phyloP scores from a whole-genome alignment of 2,888 invertebrate genomes.

The Orthonevra nobilis region DNA sequence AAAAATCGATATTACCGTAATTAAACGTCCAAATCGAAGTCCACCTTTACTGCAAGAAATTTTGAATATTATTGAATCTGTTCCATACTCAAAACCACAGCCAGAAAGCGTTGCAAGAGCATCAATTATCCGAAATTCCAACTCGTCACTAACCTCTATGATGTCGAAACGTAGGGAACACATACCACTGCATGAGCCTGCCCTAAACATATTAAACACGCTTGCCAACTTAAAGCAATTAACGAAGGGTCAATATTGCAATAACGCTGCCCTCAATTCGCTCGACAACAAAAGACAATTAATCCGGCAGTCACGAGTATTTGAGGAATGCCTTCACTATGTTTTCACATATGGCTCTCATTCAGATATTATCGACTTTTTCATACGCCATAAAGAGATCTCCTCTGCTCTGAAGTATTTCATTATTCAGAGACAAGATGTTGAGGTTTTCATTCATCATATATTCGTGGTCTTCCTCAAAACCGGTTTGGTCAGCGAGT shows the following conservation, averaged over 20 bases:
- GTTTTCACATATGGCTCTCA: slow-evolving; percentile 89
- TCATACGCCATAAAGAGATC: slow-evolving; percentile 86
- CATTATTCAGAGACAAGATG: slow-evolving; percentile 84
- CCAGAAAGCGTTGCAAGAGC: slow-evolving; percentile 77
- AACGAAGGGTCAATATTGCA: slow-evolving; percentile 81
- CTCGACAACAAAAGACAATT: slow-evolving; percentile 59
- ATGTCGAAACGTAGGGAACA: slow-evolving; percentile 81
- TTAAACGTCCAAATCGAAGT: slow-evolving; percentile 82
- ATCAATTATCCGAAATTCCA: slow-evolving; percentile 78
- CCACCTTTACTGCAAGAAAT: slow-evolving; percentile 87
- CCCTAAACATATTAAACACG: slow-evolving; percentile 83
- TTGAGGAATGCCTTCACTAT: slow-evolving; percentile 91
- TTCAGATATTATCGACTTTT: slow-evolving; percentile 87
- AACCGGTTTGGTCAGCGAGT: slow-evolving; percentile 83
- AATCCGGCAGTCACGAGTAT: slow-evolving; percentile 81
- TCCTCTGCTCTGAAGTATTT: slow-evolving; percentile 86
- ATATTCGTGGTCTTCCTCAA: slow-evolving; percentile 86
- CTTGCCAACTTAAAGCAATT: slow-evolving; percentile 83
- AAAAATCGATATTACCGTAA: slow-evolving; percentile 71
- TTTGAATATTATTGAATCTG: slow-evolving; percentile 85
- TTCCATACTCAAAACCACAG: slow-evolving; percentile 74
- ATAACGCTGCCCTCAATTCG: slow-evolving; percentile 36
- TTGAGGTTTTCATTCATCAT: slow-evolving; percentile 86
- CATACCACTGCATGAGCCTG: slow-evolving; percentile 82
- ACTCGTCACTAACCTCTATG: slow-evolving; percentile 76